Evolutionary conservation across 1,140 invertebrate genomes (phyloP).

Genomic region (Tetramorium simillimum): DNA sequence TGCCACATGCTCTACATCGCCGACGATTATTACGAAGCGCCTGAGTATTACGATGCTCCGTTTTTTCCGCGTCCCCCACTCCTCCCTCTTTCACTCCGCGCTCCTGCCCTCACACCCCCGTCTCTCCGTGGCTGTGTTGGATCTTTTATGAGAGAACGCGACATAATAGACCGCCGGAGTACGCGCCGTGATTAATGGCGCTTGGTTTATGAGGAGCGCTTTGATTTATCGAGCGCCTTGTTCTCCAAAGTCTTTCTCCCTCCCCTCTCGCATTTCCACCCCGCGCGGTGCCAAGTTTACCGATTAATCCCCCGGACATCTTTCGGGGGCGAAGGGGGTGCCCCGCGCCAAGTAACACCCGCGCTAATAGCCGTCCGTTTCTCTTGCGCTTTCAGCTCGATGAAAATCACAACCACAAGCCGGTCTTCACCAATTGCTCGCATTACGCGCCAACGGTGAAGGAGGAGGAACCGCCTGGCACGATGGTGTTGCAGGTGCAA

Average conservation of each 20-base stretch:
- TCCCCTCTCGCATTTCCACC: neutral
- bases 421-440: constrained; percentile 90
- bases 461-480: constrained; percentile 88
- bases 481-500: constrained; percentile 87
- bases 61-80: neutral
- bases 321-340: neutral
- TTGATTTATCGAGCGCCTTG: constrained; percentile 59
- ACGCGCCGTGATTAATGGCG: constrained; percentile 58
- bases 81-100: neutral
- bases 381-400: constrained; percentile 63
- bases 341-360: constrained; percentile 26
- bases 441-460: constrained; percentile 89
- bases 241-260: constrained; percentile 37
- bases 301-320: constrained; percentile 57
- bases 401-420: constrained; percentile 89
- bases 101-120: neutral
- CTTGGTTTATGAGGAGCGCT: constrained; percentile 56
- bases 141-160: constrained; percentile 49
- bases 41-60: neutral
- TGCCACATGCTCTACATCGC: constrained; percentile 37
- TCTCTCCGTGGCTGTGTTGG: constrained; percentile 4
- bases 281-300: constrained; percentile 42
- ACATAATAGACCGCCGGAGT: constrained; percentile 42
- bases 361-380: constrained; percentile 45
- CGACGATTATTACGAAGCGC: constrained; percentile 33